Conservation (phyloP, 1,140 invertebrate genomes). For the Pinna nobilis region DNA sequence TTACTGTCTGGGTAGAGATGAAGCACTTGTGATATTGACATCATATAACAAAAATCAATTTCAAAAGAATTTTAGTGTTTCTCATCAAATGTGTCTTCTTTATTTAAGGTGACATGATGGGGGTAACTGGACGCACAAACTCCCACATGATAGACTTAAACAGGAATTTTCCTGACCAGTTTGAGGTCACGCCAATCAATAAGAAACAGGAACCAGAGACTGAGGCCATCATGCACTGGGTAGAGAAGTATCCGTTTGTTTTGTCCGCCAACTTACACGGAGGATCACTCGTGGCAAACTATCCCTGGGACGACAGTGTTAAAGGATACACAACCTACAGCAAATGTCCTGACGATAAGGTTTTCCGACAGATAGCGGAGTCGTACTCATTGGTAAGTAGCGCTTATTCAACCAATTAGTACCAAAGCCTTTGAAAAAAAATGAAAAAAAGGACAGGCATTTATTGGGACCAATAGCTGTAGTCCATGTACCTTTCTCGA, state of each 20-base stretch:
- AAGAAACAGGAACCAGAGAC: conserved; percentile 94
- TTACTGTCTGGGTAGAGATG: no score
- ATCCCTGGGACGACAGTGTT: conserved; percentile 83
- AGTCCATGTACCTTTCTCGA: no score
- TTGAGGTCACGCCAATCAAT: conserved; percentile 74
- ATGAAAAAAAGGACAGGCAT: no score
- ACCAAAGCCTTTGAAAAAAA: no score
- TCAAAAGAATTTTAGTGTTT: not conserved
- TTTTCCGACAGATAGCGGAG: conserved; percentile 89
- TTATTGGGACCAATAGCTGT: no score
- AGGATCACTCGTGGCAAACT: conserved; percentile 92
- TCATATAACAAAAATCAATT: no score
- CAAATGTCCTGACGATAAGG: conserved; percentile 86
- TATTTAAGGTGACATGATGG: conserved; percentile 56
- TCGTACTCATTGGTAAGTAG: conserved; percentile 84
- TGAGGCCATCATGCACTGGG: conserved; percentile 93
- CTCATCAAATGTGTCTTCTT: not conserved
- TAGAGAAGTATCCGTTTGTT: conserved; percentile 90
- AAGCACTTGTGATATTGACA: no score
- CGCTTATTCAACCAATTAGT: no score
- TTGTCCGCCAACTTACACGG: conserved; percentile 98
- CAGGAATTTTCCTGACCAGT: conserved; percentile 97
- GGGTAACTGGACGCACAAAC: conserved; percentile 84
- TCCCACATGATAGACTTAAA: conserved; percentile 92
- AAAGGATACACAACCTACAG: conserved; percentile 76